Evolutionary conservation across 2,888 invertebrate genomes (phyloP).

Genomic region (Drosophila atripex): DNA sequence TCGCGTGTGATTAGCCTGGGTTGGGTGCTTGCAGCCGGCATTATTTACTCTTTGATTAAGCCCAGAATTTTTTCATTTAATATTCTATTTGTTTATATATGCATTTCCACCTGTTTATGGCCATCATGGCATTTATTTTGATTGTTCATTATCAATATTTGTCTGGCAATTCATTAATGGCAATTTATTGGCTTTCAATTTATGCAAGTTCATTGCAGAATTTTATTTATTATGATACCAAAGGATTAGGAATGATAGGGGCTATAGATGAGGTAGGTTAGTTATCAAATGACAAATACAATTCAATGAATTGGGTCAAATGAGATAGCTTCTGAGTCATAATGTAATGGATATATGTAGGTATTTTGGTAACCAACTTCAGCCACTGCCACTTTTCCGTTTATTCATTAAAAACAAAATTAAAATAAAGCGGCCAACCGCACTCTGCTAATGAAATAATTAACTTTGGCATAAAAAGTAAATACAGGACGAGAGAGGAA

Average conservation of each 20-base stretch:
- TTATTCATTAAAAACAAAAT: conserved; percentile 32
- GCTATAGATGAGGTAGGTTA: conserved; percentile 14
- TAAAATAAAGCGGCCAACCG: conserved; percentile 37
- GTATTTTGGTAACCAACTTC: neutral
- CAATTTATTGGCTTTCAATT: conserved; percentile 30
- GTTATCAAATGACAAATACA: conserved; percentile 10
- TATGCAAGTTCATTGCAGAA: conserved; percentile 51
- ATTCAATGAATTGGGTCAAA: neutral
- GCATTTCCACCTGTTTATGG: conserved; percentile 34
- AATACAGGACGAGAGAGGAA: conserved; percentile 35
- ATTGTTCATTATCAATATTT: conserved; percentile 64
- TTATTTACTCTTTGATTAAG: conserved; percentile 54
- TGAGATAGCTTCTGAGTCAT: neutral
- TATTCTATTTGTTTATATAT: conserved; percentile 21
- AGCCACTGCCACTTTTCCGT: neutral
- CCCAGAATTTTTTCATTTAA: conserved; percentile 41
- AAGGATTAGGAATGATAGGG: conserved; percentile 22
- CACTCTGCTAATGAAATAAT: conserved; percentile 63
- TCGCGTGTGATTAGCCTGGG: conserved; percentile 61
- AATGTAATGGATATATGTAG: neutral
- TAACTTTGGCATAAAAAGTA: conserved; percentile 62
- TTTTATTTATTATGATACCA: conserved; percentile 22
- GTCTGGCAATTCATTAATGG: conserved; percentile 64
- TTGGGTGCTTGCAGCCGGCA: conserved; percentile 7
- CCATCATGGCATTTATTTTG: conserved; percentile 37